Base-by-base conservation (phyloP, 2,888 invertebrate species). In the Mylabris sibirica region DNA sequence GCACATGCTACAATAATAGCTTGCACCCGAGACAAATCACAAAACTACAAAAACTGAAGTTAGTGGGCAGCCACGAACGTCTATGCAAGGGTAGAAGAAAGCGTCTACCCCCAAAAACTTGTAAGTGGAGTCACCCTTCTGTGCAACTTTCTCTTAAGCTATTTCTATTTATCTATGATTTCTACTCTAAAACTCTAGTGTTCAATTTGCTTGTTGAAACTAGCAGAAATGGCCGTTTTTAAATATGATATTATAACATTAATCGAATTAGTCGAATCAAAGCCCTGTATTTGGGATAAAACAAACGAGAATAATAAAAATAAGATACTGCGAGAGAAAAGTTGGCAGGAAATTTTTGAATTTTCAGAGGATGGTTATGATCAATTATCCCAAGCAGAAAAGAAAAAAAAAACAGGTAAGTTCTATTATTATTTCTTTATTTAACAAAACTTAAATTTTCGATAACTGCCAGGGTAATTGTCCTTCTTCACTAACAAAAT, bases 221-320 rank as follows among this genome's bases (percentile, higher is more conserved):
- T 30, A 30, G 30, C 6, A 30, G 6, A 30, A 6, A 30, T 30
- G 2, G 30, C 30, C 6, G 30, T 3, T 30, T 30, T 30, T 30
- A 30, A 30, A 30, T 30, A 30, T 6, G 1, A 1, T 30, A 6
- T 30, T 0, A 6, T 30, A 5, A 30, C 30, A 6, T 1, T 30
- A 30, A 30, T 66, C 65, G 70, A 70, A 72, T 66, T 72, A 41
- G 69, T 69, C 17, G 67, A 72, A 68, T 72, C 70, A 59, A 70
- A 72, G 62, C 72, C 72, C 66, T 72, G 72, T 65, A 60, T 72
- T 66, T 71, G 69, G 69, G 71, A 71, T 61, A 71, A 71, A 69
- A 70, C 68, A 2, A 68, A 70, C 65, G 68, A 70, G 64, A 63
- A 66, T 60, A 65, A 66, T 38, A 71, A 69, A 66, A 71, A 71